Evolutionary conservation across 2,797 vertebrate species (phyloP).

Genomic region (Loriculus beryllinus): DNA sequence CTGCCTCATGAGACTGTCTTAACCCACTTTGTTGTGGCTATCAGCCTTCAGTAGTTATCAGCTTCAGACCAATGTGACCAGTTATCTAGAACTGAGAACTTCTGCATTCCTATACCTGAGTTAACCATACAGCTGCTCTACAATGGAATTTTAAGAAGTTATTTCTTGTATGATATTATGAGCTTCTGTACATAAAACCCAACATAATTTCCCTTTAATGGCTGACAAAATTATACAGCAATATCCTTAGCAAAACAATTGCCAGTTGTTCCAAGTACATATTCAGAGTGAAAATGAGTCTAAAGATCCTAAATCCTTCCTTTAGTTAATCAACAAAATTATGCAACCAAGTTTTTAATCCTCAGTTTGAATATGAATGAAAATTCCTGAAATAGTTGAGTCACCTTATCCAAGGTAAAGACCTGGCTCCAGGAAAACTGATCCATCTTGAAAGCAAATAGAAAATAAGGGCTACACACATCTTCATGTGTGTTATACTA

Average conservation of each 20-base stretch:
- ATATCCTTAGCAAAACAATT: constrained; percentile 12
- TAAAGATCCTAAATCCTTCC: constrained; percentile 26
- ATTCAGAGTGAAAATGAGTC: constrained; percentile 18
- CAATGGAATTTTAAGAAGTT: not conserved
- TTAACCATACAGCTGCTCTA: not conserved
- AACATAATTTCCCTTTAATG: not conserved
- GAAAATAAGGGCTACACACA: constrained; percentile 21
- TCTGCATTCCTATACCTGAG: not conserved
- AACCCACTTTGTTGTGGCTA: not conserved
- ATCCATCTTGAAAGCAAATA: constrained; percentile 61
- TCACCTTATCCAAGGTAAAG: constrained; percentile 43
- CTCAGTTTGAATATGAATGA: constrained; percentile 42
- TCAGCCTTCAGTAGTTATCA: not conserved
- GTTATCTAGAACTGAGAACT: not conserved
- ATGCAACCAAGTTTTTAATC: not conserved
- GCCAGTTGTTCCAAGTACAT: not conserved
- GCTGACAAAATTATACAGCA: not conserved
- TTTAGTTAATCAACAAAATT: constrained; percentile 7
- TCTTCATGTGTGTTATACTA: constrained; percentile 36
- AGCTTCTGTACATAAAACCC: not conserved
- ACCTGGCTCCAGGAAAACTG: constrained; percentile 55
- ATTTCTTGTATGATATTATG: not conserved
- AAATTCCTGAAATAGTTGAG: constrained; percentile 56
- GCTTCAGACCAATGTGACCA: not conserved
- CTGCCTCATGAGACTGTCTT: not conserved